Conservation (phyloP, 2,113 vertebrate species). For the Phaetusa simplex region DNA sequence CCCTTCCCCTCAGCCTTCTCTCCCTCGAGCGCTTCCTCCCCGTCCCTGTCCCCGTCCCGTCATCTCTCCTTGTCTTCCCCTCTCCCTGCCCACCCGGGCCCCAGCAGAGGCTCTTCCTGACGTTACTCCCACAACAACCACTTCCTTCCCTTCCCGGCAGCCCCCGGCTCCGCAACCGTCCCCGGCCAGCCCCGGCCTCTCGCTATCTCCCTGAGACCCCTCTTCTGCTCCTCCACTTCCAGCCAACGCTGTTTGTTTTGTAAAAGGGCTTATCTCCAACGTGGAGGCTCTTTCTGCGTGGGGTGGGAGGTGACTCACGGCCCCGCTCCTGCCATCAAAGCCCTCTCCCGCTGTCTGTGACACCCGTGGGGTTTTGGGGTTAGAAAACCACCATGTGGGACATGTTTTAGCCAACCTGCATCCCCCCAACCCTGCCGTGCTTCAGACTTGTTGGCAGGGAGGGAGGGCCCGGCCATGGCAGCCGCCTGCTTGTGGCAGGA, state of each 20-base stretch:
- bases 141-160: conserved; percentile 51
- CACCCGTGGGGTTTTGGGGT: neutral
- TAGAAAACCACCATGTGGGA: neutral
- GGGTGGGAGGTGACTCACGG: neutral
- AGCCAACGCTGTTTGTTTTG: neutral
- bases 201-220: neutral
- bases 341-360: neutral
- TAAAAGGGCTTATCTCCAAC: neutral
- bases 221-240: neutral
- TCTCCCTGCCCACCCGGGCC: conserved; percentile 7
- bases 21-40: neutral
- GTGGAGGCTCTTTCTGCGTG: neutral
- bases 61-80: neutral
- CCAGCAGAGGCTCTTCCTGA: conserved; percentile 50
- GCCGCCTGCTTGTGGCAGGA: rapidly evolving
- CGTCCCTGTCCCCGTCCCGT: neutral
- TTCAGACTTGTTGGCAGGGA: neutral
- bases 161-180: neutral
- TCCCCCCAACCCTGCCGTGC: rapidly evolving
- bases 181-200: neutral
- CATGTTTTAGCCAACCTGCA: too few relatives aligned
- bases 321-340: neutral
- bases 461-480: neutral
- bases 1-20: neutral
- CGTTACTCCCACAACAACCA: conserved; percentile 66